phyloP scores from a whole-genome alignment of 2,797 vertebrate species.

The Ctenochaetus hawaiiensis region DNA sequence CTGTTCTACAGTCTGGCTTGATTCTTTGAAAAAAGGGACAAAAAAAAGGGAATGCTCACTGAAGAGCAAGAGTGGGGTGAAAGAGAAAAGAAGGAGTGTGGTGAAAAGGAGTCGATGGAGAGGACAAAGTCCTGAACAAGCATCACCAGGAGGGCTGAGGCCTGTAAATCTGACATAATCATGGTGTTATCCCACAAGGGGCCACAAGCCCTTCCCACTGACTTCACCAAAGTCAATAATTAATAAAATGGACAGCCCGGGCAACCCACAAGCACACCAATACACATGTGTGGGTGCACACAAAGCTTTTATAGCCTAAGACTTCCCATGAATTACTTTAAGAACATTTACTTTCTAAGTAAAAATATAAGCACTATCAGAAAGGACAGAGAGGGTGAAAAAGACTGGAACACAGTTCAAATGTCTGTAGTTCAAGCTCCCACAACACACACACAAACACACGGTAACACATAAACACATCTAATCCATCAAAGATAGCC shows the following conservation, averaged over 20 bases:
- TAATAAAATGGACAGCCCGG: conserved; percentile 53
- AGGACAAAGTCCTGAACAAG: conserved; percentile 28
- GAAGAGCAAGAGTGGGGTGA: conserved; percentile 2
- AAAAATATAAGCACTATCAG: conserved; percentile 25
- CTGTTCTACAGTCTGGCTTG: conserved; percentile 49
- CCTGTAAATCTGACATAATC: conserved; percentile 68
- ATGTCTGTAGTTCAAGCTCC: conserved; percentile 13
- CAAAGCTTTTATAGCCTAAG: conserved; percentile 46
- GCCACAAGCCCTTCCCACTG: conserved; percentile 42
- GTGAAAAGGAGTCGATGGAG: neutral
- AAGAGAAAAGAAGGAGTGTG: neutral
- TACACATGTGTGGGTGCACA: neutral
- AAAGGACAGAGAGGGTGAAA: conserved; percentile 8
- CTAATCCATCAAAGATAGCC: conserved; percentile 64
- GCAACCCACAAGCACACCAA: neutral
- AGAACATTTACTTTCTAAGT: conserved; percentile 17
- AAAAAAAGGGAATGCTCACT: conserved; percentile 9
- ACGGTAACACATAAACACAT: conserved; percentile 9
- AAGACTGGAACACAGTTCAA: conserved; percentile 14
- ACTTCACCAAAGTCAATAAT: conserved; percentile 66
- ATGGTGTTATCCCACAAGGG: conserved; percentile 43
- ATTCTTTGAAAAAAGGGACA: conserved; percentile 22
- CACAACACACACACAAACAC: conserved; percentile 17
- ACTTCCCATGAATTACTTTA: conserved; percentile 45
- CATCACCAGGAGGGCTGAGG: conserved; percentile 35